Conservation (phyloP, 2,113 vertebrate species). For the Carettochelys insculpta region DNA sequence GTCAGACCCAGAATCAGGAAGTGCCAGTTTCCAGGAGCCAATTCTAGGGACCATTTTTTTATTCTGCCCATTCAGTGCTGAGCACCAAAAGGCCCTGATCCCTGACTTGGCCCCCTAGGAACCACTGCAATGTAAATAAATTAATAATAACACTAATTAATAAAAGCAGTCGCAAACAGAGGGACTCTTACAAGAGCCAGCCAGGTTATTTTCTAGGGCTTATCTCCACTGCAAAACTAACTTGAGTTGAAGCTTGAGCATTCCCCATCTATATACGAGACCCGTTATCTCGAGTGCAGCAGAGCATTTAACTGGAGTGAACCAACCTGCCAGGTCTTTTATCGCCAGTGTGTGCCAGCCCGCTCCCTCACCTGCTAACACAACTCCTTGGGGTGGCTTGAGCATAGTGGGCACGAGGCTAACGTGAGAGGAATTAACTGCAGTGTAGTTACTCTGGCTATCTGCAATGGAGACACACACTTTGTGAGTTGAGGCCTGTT, state of each 20-base stretch:
- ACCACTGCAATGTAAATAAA: background rate
- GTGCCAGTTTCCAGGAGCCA: background rate
- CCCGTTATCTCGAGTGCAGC: background rate
- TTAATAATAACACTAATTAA: background rate
- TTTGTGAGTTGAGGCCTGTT: background rate
- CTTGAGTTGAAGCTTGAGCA: background rate
- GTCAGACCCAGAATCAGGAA: background rate
- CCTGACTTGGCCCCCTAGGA: background rate
- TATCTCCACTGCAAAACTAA: background rate
- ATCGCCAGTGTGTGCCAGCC: background rate
- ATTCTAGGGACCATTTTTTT: conserved; percentile 22
- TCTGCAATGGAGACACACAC: background rate
- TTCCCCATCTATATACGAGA: accelerated
- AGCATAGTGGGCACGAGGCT: background rate
- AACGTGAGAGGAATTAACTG: background rate
- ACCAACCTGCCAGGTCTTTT: background rate
- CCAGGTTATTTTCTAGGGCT: background rate
- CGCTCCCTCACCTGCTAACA: background rate
- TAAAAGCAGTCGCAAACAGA: background rate
- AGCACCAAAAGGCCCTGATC: background rate
- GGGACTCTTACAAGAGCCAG: background rate
- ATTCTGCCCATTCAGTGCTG: background rate
- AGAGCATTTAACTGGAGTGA: background rate
- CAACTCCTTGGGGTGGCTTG: background rate
- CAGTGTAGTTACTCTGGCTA: background rate